phyloP scores from a whole-genome alignment of 2,797 vertebrate genomes.

The Tiaroga cobitis region DNA sequence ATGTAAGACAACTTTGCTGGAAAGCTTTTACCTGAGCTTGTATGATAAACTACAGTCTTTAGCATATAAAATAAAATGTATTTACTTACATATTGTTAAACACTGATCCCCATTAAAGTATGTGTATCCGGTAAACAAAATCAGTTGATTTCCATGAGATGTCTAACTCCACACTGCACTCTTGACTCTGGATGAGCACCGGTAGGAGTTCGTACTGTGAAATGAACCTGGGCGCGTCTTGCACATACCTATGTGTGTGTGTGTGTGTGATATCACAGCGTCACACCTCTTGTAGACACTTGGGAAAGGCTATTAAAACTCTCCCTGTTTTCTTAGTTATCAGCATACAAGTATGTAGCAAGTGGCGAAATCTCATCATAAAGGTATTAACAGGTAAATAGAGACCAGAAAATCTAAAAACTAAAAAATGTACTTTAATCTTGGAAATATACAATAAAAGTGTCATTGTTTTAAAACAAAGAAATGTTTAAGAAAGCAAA shows the following conservation, averaged over 20 bases:
- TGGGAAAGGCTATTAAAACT: neutral
- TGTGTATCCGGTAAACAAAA: neutral
- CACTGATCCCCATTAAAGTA: neutral
- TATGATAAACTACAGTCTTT: neutral
- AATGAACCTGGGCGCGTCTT: constrained; percentile 38
- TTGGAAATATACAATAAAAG: neutral
- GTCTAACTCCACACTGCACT: constrained; percentile 20
- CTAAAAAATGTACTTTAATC: neutral
- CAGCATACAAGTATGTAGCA: neutral
- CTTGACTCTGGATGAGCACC: constrained; percentile 1
- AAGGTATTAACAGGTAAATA: neutral
- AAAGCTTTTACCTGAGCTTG: neutral
- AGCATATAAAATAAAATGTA: neutral
- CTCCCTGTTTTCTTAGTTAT: neutral
- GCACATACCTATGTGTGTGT: constrained; percentile 14
- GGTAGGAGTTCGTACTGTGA: constrained; percentile 2
- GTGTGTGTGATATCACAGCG: neutral
- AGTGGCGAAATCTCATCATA: neutral
- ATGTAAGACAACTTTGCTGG: neutral
- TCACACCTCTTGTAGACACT: constrained; percentile 20
- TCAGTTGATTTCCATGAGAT: neutral
- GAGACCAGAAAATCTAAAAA: neutral
- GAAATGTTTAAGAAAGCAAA: neutral
- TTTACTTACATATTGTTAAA: constrained; percentile 35
- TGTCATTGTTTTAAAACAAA: neutral